Percentiles rank a stretch among this genome's conserved stretches.
These are phyloP conservation scores for Chionis minor DNA, from an alignment of 2,113 vertebrate species.

Conservation along the genomic window DNA sequence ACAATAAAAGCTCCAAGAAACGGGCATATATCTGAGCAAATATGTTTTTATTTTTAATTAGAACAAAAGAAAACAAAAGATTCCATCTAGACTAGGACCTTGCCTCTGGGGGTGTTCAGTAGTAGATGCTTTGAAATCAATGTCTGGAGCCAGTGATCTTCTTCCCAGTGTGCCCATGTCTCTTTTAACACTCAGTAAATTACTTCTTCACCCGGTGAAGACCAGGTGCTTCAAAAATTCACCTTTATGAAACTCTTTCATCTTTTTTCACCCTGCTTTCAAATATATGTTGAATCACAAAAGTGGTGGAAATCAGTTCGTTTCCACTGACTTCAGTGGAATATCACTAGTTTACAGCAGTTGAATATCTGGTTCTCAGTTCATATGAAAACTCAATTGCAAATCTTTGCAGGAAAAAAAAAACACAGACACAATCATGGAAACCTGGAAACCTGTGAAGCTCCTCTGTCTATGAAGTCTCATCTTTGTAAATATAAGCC, in stretches of 20 bases:
- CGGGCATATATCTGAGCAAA: rapidly evolving
- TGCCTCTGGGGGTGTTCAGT: not conserved
- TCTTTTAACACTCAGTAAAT: not conserved
- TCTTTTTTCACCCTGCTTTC: not conserved
- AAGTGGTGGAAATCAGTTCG: not conserved
- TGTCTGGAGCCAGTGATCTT: not conserved
- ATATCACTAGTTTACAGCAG: not conserved
- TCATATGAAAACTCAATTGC: not conserved
- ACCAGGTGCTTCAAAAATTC: not conserved
- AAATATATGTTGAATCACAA: not conserved
- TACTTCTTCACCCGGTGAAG: not conserved
- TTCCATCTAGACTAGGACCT: not conserved
- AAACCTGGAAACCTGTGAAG: not conserved
- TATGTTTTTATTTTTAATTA: not conserved
- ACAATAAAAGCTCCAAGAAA: not conserved
- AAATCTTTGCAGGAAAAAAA: not conserved
- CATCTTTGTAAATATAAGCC: not conserved
- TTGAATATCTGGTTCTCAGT: not conserved
- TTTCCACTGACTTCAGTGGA: not conserved
- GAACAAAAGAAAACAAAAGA: not conserved
- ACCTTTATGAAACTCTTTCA: not conserved
- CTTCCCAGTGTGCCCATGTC: not conserved
- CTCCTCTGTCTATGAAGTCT: not conserved
- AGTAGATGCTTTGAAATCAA: not conserved
- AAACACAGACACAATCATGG: rapidly evolving